Percentiles rank a stretch among this genome's conserved stretches.
Evolutionary conservation across 1,140 invertebrate genomes (phyloP).

Genomic region (Hydropsyche tenuis): DNA sequence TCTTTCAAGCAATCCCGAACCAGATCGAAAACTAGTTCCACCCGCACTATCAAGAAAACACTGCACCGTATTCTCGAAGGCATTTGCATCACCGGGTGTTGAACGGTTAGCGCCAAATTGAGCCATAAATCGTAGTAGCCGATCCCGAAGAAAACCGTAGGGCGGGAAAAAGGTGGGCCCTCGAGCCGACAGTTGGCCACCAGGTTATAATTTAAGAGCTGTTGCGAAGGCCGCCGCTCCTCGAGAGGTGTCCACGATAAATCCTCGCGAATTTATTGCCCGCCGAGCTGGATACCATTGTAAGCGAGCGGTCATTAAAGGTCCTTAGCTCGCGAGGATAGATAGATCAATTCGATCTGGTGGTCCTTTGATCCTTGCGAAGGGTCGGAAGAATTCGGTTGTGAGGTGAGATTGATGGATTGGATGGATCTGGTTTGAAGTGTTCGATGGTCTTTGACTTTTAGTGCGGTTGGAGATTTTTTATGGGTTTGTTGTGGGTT

Average conservation of each 20-base stretch:
- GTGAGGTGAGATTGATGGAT: no score
- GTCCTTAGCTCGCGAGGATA: constrained; percentile 40
- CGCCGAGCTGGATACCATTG: background rate
- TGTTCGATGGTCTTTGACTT: no score
- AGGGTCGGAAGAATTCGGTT: no score
- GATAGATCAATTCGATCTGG: constrained; percentile 34
- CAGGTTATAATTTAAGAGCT: constrained; percentile 14
- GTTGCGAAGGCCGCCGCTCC: background rate
- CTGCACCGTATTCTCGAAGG: no score
- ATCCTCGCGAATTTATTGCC: constrained; percentile 39
- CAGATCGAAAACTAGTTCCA: no score
- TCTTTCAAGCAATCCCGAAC: no score
- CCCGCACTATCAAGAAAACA: no score
- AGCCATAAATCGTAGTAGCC: constrained; percentile 6
- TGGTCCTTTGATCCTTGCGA: no score
- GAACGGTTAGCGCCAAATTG: constrained; percentile 11
- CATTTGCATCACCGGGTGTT: background rate
- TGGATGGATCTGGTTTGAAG: no score
- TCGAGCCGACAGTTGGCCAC: background rate
- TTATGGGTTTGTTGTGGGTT: no score
- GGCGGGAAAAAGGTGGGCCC: constrained; percentile 4
- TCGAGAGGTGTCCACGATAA: constrained; percentile 33
- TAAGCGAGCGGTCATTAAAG: constrained; percentile 40
- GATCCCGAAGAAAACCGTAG: background rate
- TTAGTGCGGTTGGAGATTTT: no score